Percentiles rank a stretch among this genome's conserved stretches.
Evolutionary conservation across 2,113 vertebrate genomes (phyloP).

Genomic region (Crotalus horridus): DNA sequence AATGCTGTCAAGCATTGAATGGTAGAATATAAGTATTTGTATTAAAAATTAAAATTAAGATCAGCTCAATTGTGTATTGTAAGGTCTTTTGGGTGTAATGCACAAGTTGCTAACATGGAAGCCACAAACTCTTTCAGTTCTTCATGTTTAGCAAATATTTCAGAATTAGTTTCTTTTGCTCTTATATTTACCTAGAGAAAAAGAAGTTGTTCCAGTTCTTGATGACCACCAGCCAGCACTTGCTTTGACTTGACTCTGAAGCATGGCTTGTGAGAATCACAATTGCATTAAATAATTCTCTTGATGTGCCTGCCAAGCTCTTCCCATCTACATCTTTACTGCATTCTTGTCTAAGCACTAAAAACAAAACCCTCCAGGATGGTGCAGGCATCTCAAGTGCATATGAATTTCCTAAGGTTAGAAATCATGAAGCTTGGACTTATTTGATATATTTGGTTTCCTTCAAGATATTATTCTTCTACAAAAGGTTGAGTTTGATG

Average conservation of each 20-base stretch:
- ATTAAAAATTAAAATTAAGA: not conserved
- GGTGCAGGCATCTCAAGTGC: not conserved
- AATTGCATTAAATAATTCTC: not conserved
- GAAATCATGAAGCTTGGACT: not conserved
- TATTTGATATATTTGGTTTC: not conserved
- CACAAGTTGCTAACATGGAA: not conserved
- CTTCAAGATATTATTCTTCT: not conserved
- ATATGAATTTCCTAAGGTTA: not conserved
- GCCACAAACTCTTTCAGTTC: no score
- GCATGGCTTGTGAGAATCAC: no score
- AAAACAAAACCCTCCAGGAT: not conserved
- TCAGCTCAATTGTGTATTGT: not conserved
- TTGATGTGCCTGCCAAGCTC: no score
- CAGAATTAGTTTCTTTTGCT: no score
- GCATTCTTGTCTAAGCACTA: not conserved
- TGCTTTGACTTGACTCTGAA: not conserved
- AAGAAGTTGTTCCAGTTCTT: not conserved
- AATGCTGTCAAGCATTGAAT: not conserved
- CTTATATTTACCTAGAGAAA: not conserved
- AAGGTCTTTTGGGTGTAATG: not conserved
- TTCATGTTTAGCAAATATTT: no score
- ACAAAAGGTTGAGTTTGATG: not conserved
- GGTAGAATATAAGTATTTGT: not conserved
- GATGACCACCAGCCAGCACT: not conserved
- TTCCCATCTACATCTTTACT: not conserved